Evolutionary conservation across 92 coral and sea anemone genomes (phyloP).

Genomic region (Ricordea florida): DNA sequence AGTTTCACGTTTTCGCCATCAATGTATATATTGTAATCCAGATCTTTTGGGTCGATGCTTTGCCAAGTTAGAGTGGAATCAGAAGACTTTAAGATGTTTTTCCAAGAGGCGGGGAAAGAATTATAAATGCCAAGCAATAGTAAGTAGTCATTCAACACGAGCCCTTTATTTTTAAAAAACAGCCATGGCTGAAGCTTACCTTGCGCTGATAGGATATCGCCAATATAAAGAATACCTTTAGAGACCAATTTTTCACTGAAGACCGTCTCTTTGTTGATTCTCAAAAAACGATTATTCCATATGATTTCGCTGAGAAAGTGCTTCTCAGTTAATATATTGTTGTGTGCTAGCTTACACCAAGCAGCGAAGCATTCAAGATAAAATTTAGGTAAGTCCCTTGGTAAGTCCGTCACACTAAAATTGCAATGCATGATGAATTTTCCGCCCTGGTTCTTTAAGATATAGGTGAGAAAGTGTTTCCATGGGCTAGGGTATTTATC

Average conservation of each 20-base stretch:
- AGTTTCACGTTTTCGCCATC: too few species aligned
- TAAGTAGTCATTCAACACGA: too few species aligned
- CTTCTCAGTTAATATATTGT: neutral
- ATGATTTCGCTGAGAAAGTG: neutral
- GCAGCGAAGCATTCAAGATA: neutral
- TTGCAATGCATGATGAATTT: slow-evolving; percentile 1
- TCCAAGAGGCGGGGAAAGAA: too few species aligned
- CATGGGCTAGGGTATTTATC: neutral
- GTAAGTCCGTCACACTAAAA: neutral
- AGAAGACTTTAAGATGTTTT: too few species aligned
- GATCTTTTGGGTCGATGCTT: too few species aligned
- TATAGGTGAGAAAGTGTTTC: neutral
- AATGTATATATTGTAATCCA: too few species aligned
- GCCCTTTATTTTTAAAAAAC: too few species aligned
- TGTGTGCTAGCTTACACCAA: neutral
- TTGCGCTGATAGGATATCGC: too few species aligned
- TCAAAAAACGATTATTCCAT: neutral
- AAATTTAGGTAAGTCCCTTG: neutral
- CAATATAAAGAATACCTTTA: neutral
- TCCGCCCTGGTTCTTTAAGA: neutral
- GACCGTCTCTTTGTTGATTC: neutral
- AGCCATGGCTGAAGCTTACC: too few species aligned
- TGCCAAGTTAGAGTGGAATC: too few species aligned
- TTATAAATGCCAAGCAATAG: too few species aligned
- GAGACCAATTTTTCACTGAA: neutral